Conservation (phyloP, 92 coral and sea anemone species). For the Paramuricea clavata region DNA sequence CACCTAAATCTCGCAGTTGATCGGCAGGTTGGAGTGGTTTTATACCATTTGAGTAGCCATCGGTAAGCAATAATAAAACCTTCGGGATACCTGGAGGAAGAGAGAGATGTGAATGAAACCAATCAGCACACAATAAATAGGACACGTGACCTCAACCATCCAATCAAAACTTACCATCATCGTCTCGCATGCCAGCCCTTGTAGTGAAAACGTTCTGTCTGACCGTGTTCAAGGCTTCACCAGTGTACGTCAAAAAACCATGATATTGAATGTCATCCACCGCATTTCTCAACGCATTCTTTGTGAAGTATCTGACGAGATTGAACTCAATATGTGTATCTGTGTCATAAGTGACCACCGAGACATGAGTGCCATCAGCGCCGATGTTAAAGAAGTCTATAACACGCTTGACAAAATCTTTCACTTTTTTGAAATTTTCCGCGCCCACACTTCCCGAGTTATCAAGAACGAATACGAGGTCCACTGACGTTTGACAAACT, state of each 20-base stretch:
- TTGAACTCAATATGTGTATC: conserved; percentile 68
- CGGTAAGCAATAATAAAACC: conserved; percentile 83
- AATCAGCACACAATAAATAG: no score
- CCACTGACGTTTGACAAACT: conserved; percentile 99
- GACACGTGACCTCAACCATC: background rate
- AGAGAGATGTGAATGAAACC: background rate
- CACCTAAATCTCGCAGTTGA: conserved; percentile 70
- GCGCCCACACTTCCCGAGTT: conserved; percentile 87
- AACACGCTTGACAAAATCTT: conserved; percentile 83
- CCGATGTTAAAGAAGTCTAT: conserved; percentile 97
- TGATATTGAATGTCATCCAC: conserved; percentile 68
- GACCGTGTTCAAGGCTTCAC: conserved; percentile 75
- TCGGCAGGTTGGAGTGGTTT: conserved; percentile 55
- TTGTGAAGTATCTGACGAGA: conserved; percentile 67
- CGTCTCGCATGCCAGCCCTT: conserved; percentile 82
- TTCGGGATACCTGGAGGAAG: conserved; percentile 68
- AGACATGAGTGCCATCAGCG: conserved; percentile 81
- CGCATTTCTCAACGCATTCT: conserved; percentile 74
- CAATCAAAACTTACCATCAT: conserved; percentile 62
- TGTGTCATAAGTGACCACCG: conserved; percentile 80
- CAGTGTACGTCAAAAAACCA: conserved; percentile 77
- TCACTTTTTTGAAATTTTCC: conserved; percentile 73
- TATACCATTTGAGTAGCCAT: conserved; percentile 80
- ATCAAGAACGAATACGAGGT: conserved; percentile 89
- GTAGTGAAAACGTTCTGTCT: conserved; percentile 54